These are phyloP conservation scores for Xanthostigma xanthostigma DNA, from an alignment of 2,888 invertebrate genomes.

Conservation along the genomic window DNA sequence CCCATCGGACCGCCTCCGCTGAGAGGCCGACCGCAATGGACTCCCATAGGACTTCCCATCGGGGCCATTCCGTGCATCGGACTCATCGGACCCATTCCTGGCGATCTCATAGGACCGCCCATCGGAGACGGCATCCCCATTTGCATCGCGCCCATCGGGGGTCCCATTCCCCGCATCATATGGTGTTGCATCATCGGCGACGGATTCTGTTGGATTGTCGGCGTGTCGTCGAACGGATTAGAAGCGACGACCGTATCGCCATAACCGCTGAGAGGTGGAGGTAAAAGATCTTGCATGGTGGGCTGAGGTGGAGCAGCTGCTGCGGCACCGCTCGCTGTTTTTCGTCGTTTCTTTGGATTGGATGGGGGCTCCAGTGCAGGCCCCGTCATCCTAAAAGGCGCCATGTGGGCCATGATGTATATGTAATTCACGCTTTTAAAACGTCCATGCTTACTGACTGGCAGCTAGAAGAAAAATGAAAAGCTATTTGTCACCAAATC, in stretches of 20 bases:
- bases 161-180: constrained; percentile 25
- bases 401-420: constrained; percentile 9
- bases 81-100: constrained; percentile 14
- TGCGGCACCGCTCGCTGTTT: constrained; percentile 59
- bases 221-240: constrained; percentile 89
- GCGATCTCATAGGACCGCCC: constrained; percentile 24
- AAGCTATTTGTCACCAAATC: no score
- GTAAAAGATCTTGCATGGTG: constrained; percentile 64
- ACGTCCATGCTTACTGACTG: neutral
- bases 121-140: constrained; percentile 33
- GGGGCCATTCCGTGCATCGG: constrained; percentile 38
- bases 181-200: constrained; percentile 20
- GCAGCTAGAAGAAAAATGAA: no score
- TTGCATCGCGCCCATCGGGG: constrained; percentile 14
- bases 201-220: constrained; percentile 29
- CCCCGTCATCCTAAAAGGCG: constrained; percentile 14
- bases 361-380: constrained; percentile 24
- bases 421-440: neutral
- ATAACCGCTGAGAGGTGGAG: constrained; percentile 73
- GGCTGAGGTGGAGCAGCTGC: constrained; percentile 48
- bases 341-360: constrained; percentile 75
- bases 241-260: constrained; percentile 89
- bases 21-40: constrained; percentile 23
- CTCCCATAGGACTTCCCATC: constrained; percentile 54
- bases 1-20: constrained; percentile 49